These are phyloP conservation scores for Rhinichthys klamathensis DNA, from an alignment of 2,113 vertebrate species.

Conservation along the genomic window DNA sequence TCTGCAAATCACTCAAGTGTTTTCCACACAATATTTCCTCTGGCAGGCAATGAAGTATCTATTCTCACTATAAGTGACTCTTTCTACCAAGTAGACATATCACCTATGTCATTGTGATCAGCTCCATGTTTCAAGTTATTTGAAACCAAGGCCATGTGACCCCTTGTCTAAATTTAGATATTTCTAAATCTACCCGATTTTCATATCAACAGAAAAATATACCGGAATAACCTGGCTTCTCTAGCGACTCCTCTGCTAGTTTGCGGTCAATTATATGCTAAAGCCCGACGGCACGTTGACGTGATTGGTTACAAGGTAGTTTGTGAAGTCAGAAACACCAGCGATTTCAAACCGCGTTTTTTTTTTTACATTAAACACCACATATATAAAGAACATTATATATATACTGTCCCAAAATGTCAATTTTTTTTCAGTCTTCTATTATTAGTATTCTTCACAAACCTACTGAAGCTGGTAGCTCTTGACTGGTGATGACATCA, in stretches of 20 bases:
- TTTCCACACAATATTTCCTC: background rate
- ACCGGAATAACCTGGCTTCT: no score
- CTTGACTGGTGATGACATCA: background rate
- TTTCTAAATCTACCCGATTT: no score
- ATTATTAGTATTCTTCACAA: background rate
- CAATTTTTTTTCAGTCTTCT: background rate
- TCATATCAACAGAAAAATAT: no score
- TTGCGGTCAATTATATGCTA: no score
- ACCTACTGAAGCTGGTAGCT: background rate
- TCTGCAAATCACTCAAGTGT: conserved; percentile 33
- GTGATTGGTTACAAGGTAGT: no score
- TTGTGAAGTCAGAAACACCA: no score
- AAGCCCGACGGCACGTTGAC: no score
- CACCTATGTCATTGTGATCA: background rate
- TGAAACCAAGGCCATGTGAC: background rate
- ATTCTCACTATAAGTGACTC: background rate
- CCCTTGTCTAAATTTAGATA: background rate
- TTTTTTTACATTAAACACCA: no score
- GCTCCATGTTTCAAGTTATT: background rate
- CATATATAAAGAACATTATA: no score
- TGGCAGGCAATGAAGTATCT: background rate
- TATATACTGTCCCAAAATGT: background rate
- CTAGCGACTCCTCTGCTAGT: no score
- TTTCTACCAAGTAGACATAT: background rate
- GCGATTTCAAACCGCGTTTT: no score